Evolutionary conservation across 2,888 invertebrate species (phyloP), one percentile per base, ranked within the genome.

Genomic region (Ditula angustiorana): DNA sequence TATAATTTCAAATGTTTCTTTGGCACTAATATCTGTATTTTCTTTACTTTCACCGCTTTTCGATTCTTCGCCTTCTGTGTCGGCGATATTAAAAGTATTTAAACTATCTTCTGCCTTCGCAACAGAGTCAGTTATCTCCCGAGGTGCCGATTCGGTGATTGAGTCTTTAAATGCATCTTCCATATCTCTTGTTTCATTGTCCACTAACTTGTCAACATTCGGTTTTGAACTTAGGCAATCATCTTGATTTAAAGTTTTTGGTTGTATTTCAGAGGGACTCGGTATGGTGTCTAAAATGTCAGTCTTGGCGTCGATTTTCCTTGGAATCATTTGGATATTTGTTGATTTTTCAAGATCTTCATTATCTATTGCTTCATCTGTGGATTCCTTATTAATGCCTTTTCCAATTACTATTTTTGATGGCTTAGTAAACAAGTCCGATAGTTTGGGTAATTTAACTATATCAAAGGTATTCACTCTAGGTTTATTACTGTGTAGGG

Each of bases 271-370:
- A 21, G 73, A 71, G 30, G 72, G 62, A 52, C 67, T 74, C 44
- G 74, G 70, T 1, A 68, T 4, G 5, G 64, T 41, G n/a, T 78
- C 76, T 30, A 75, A 58, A 35, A 74, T 69, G 46, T 78, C 71
- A 13, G 69, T 73, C 56, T 64, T 67, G 0, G 49, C 13, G 1
- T 37, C 26, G 26, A 61, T 61, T 19, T 11, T 50, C 35, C 35
- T 50, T 23, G 57, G 44, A 44, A 63, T 52, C 2, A 30, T 13
- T 58, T 58, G 63, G 41, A 63, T 50, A 28, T 44, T 41, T 5
- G 10, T 24, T 7, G 41, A 19, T 41, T 33, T 57, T 13, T 41
- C 28, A 19, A 8, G 21, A 23, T 52, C n/a, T 23, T 5, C 52
- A 19, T 8, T 33, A 2, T 21, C 8, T 21, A n/a, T 10, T 13